These are phyloP conservation scores for Caenorhabditis angaria DNA, from an alignment of 2,888 invertebrate species.

Conservation along the genomic window DNA sequence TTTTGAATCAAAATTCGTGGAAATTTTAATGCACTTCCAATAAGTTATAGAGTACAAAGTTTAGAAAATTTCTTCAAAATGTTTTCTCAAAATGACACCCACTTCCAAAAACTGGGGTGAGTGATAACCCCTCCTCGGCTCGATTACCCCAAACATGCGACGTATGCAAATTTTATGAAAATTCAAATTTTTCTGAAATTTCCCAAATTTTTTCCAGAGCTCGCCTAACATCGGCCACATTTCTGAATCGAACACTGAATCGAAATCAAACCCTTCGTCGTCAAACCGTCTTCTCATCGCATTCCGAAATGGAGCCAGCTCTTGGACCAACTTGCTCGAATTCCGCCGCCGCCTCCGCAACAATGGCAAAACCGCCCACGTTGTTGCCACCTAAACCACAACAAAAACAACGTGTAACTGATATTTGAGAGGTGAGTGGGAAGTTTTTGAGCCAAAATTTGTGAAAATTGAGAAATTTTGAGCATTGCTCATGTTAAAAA, in stretches of 20 bases:
- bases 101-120: no score
- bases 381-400: background rate
- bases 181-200: no score
- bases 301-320: conserved; percentile 23
- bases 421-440: conserved; percentile 17
- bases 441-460: conserved; percentile 15
- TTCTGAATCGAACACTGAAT: conserved; percentile 28
- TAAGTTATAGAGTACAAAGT: conserved; percentile 2
- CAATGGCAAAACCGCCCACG: background rate
- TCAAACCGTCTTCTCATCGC: conserved; percentile 15
- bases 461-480: no score
- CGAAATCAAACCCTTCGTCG: conserved; percentile 38
- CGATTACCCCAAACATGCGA: no score
- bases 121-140: no score
- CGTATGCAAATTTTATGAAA: no score
- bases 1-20: no score
- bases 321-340: no score
- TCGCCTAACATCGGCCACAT: conserved; percentile 39
- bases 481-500: background rate
- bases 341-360: background rate
- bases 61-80: no score
- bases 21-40: background rate
- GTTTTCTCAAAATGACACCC: no score
- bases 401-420: background rate
- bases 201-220: no score